Conservation (phyloP, 2,888 invertebrate genomes). For the Acronicta leporina region DNA sequence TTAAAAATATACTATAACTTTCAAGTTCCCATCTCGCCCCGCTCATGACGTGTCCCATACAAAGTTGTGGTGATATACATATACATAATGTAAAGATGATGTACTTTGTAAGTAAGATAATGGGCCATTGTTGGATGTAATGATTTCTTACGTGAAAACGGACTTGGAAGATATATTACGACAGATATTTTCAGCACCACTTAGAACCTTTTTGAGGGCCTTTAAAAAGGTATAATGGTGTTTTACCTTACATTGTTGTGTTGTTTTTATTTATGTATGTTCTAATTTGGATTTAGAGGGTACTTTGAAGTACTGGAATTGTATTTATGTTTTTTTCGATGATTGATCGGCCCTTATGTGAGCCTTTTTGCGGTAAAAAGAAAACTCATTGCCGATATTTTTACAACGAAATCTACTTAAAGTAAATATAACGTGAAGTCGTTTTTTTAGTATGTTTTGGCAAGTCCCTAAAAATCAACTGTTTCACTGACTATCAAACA, state of each 20-base stretch:
- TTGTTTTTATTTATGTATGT: slow-evolving; percentile 19
- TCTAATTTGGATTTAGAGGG: slow-evolving; percentile 34
- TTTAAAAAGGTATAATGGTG: slow-evolving; percentile 35
- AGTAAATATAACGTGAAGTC: no score
- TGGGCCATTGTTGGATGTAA: slow-evolving; percentile 64
- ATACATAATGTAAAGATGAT: slow-evolving; percentile 56
- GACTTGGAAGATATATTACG: slow-evolving; percentile 52
- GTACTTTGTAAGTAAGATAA: slow-evolving; percentile 67
- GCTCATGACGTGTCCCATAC: slow-evolving; percentile 15
- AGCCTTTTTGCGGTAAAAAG: neutral
- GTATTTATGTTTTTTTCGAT: neutral
- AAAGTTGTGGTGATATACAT: slow-evolving; percentile 24
- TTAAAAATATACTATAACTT: neutral
- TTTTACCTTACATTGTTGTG: slow-evolving; percentile 24
- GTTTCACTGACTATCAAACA: no score
- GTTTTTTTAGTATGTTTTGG: no score
- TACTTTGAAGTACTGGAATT: neutral
- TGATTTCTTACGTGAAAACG: slow-evolving; percentile 71
- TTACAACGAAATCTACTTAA: neutral
- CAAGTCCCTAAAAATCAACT: no score
- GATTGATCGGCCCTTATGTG: neutral
- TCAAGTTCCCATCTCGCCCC: neutral
- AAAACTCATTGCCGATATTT: neutral
- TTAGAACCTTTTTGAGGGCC: slow-evolving; percentile 35
- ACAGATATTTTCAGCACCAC: slow-evolving; percentile 34